A percentile compares a stretch with the other conserved stretches of the same genome.
These are phyloP conservation scores for Phalacrocorax aristotelis DNA, from an alignment of 2,113 vertebrate genomes.

Conservation along the genomic window DNA sequence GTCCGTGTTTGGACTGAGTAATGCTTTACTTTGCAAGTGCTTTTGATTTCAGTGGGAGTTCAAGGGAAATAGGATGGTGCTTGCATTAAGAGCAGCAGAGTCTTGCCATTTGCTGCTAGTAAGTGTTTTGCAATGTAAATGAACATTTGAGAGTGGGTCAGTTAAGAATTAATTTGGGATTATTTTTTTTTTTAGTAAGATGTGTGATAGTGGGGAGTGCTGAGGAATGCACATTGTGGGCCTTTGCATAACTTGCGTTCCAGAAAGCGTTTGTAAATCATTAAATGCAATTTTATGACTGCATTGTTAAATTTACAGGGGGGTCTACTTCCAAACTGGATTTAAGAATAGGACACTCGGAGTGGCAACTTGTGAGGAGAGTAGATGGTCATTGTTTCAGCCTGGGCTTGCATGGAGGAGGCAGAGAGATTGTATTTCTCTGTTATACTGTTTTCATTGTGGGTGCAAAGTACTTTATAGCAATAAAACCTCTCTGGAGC, in stretches of 20 bases:
- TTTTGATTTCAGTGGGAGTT: not conserved
- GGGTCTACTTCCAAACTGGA: not conserved
- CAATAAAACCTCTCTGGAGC: not conserved
- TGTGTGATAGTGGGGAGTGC: not conserved
- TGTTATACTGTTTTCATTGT: not conserved
- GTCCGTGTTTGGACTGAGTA: rapidly evolving
- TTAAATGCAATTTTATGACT: not conserved
- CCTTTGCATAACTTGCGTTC: not conserved
- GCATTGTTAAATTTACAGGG: not conserved
- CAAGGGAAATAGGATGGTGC: not conserved
- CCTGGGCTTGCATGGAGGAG: not conserved
- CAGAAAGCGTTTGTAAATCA: not conserved
- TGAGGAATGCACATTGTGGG: not conserved
- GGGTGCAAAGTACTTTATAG: not conserved
- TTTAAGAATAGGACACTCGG: not conserved
- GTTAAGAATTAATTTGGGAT: not conserved
- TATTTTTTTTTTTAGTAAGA: not conserved
- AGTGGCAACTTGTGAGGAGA: not conserved
- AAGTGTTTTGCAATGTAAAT: not conserved
- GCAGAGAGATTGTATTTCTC: not conserved
- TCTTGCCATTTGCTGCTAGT: not conserved
- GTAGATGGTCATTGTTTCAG: not conserved
- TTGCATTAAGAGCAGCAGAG: not conserved
- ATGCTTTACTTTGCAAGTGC: not conserved
- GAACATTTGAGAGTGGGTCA: not conserved